Base-by-base conservation (phyloP, 2,888 invertebrate genomes). In the Agrypnus murinus region DNA sequence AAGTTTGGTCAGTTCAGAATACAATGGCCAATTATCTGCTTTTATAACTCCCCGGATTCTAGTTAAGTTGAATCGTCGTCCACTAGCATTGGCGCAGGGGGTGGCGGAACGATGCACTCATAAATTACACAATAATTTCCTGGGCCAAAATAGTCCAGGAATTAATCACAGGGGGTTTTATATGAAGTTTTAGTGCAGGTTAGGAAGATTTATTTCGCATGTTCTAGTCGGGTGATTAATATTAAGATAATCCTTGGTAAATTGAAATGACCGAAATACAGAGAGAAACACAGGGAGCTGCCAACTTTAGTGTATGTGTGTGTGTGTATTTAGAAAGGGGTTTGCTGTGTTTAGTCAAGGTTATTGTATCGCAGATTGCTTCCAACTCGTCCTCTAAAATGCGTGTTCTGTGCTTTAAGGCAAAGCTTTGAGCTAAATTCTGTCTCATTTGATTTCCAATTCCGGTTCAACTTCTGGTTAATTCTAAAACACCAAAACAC, bases 11-110 rank as follows among this genome's bases (percentile, higher is more conserved):
- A 71, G 68, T 71, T 71, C 64, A 64, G 60, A 71, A 68, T 68
- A 71, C 71, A 71, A 71, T 71, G 66, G 71, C 68, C 71, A 71
- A 71, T 71, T 71, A 71, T 68, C 68, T 53, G 65, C 67, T 59
- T 66, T 71, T 71, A 68, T 62, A 64, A 67, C 71, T 68, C 68
- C 65, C 66, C 19, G 45, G 71, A 63, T 66, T 71, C 66, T 67
- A 71, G 63, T 71, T 71, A 65, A 66, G 66, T 66, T 66, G 57
- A 38, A 63, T 63, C 62, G 71, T 70, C 50, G 32, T 32, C 46
- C 25, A 25, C 64, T 60, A 62, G 14, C 50, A 48, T 7, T 32
- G 34, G 62, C 38, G 12, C 31, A 38, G 46, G 36, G 60, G 50
- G 17, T 40, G 55, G 12, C 7, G 38, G 34, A 31, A 40, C 62